A percentile compares a stretch with the other conserved stretches of the same genome.
phyloP scores from a whole-genome alignment of 2,888 invertebrate genomes.

The Tipula unca region DNA sequence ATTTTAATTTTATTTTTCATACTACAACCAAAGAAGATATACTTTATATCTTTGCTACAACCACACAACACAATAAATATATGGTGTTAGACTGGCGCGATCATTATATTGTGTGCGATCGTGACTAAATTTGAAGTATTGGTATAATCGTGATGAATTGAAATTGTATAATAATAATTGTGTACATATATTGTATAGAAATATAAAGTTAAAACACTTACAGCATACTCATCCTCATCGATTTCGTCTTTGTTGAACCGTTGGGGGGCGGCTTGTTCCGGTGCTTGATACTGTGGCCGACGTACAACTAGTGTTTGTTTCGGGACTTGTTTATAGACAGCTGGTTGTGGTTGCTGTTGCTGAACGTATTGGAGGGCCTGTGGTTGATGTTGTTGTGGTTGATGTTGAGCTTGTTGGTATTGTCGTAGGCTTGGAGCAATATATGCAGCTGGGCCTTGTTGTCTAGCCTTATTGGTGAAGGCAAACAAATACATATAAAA shows the following conservation, averaged over 20 bases:
- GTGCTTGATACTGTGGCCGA: slow-evolving; percentile 32
- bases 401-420: slow-evolving; percentile 33
- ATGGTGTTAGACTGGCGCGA: not conserved
- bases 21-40: not conserved
- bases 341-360: slow-evolving; percentile 31
- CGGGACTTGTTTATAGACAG: slow-evolving; percentile 27
- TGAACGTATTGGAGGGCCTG: slow-evolving; percentile 30
- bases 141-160: not conserved
- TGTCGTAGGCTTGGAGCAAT: slow-evolving; percentile 40
- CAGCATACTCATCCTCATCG: slow-evolving; percentile 16
- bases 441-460: slow-evolving; percentile 35
- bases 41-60: no score
- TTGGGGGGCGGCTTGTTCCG: slow-evolving; percentile 25
- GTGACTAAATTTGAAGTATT: not conserved
- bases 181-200: not conserved
- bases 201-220: not conserved
- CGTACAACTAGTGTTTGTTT: slow-evolving; percentile 27
- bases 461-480: slow-evolving; percentile 29
- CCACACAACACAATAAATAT: not conserved
- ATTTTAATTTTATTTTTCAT: not conserved
- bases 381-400: slow-evolving; percentile 30
- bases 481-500: slow-evolving; percentile 29
- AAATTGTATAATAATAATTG: not conserved
- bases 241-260: not conserved
- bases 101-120: not conserved